phyloP scores from a whole-genome alignment of 2,888 invertebrate genomes.

The Lithosia quadra region DNA sequence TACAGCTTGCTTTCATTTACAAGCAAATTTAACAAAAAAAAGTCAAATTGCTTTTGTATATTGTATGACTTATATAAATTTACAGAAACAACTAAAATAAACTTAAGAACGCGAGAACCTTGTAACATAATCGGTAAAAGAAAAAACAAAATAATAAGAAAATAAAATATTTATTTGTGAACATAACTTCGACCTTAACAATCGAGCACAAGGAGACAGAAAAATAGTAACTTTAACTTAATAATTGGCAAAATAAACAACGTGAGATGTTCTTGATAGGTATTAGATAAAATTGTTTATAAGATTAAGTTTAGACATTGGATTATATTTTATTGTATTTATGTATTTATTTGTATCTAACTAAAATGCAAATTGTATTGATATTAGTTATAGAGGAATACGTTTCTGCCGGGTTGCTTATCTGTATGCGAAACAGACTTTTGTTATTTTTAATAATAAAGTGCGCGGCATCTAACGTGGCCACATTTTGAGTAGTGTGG shows the following conservation, averaged over 20 bases:
- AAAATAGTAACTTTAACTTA: background rate
- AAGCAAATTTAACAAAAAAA: background rate
- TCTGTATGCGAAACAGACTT: background rate
- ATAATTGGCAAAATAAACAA: background rate
- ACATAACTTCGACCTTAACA: constrained; percentile 32
- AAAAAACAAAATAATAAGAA: constrained; percentile 61
- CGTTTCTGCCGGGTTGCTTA: no score
- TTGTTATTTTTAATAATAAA: no score
- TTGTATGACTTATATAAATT: no score
- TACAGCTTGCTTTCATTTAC: background rate
- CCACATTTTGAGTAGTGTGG: no score
- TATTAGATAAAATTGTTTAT: no score
- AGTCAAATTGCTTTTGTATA: no score
- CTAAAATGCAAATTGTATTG: background rate
- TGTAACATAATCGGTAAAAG: constrained; percentile 51
- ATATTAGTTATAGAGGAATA: background rate
- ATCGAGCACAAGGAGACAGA: constrained; percentile 29
- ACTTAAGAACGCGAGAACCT: constrained; percentile 36
- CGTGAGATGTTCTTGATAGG: no score
- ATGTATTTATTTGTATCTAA: background rate
- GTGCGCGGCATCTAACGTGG: no score
- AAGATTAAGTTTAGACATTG: no score
- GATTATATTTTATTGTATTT: background rate
- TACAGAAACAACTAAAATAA: background rate
- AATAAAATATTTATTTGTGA: constrained; percentile 64